Conservation (phyloP, 1,140 invertebrate species). For the Hylaeus volcanicus region DNA sequence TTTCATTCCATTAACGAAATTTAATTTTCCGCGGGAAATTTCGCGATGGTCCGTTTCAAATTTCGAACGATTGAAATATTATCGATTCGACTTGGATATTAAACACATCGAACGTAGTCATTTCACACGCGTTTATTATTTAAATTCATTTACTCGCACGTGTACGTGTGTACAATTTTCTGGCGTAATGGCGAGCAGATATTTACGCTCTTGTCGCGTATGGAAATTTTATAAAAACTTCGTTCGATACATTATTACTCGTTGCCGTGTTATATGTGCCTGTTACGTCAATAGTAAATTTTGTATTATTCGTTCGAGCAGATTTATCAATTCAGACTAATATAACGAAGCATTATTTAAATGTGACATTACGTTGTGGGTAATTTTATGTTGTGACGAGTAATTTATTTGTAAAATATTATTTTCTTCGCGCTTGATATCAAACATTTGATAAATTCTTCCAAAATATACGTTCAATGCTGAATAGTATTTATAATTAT, state of each 20-base stretch:
- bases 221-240: background rate
- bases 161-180: background rate
- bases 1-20: constrained; percentile 36
- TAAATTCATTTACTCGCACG: background rate
- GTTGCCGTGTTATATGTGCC: background rate
- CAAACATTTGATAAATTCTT: no score
- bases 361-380: no score
- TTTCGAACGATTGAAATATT: background rate
- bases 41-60: constrained; percentile 28
- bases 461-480: no score
- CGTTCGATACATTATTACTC: background rate
- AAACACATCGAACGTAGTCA: background rate
- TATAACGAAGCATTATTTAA: background rate
- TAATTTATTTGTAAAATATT: no score
- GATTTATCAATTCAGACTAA: background rate
- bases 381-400: no score
- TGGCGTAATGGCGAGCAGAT: background rate
- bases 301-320: background rate
- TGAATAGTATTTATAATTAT: no score
- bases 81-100: background rate
- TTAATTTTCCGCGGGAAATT: constrained; percentile 43
- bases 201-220: background rate
- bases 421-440: no score
- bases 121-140: background rate
- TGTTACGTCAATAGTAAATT: background rate